Evolutionary conservation across 2,888 invertebrate species (phyloP).

Genomic region (Philereme transversata): DNA sequence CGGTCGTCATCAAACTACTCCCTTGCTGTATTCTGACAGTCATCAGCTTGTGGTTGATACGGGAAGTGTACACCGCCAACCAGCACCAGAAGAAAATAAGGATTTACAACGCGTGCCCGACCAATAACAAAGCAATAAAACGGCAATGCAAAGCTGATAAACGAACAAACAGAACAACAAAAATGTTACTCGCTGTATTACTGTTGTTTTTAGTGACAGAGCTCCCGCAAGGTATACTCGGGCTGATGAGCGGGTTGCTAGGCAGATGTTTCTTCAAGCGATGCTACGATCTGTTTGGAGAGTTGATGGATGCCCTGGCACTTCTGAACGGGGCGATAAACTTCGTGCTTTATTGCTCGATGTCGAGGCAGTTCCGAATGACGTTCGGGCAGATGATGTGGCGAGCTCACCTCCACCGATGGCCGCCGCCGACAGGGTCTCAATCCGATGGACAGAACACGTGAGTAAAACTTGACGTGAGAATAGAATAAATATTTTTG

Average conservation of each 20-base stretch:
- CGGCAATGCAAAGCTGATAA: conserved; percentile 73
- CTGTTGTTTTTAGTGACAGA: conserved; percentile 94
- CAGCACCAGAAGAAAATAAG: conserved; percentile 86
- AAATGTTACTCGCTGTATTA: conserved; percentile 94
- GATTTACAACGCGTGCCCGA: conserved; percentile 72
- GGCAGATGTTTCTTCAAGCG: conserved; percentile 89
- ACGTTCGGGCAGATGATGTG: conserved; percentile 77
- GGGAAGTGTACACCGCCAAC: conserved; percentile 88
- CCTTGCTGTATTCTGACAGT: conserved; percentile 91
- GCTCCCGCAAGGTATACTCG: conserved; percentile 90
- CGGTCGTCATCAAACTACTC: conserved; percentile 90
- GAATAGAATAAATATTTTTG: conserved; percentile 37
- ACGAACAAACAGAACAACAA: conserved; percentile 91
- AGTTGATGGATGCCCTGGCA: conserved; percentile 95
- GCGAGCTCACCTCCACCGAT: conserved; percentile 72
- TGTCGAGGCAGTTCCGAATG: conserved; percentile 95
- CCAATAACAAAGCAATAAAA: conserved; percentile 65
- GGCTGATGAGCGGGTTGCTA: conserved; percentile 71
- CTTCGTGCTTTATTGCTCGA: conserved; percentile 96
- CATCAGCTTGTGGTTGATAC: conserved; percentile 88
- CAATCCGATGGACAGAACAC: conserved; percentile 86
- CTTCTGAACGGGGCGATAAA: conserved; percentile 96
- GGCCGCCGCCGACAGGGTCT: conserved; percentile 78
- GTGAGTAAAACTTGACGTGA: conserved; percentile 67
- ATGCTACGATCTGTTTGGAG: conserved; percentile 92